phyloP scores from a whole-genome alignment of 2,113 vertebrate genomes.

The Tetrax tetrax region DNA sequence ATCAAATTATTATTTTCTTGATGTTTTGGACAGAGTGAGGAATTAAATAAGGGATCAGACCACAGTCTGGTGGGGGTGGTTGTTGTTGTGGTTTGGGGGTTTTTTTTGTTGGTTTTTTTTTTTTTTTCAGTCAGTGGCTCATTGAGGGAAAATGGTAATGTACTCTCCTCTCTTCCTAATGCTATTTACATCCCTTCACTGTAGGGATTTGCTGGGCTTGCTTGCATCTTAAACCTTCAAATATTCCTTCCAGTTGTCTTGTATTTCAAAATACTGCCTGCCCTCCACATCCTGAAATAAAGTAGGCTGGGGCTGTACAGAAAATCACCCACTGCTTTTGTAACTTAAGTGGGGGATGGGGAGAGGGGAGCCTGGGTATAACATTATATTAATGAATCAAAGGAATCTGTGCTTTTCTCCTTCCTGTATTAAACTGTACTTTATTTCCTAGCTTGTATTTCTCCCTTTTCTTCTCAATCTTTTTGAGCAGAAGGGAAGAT shows the following conservation, averaged over 20 bases:
- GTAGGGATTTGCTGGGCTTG: not conserved
- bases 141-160: not conserved
- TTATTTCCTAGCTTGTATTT: not conserved
- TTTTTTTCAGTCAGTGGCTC: not conserved
- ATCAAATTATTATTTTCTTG: not conserved
- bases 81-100: no score
- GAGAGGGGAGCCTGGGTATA: not conserved
- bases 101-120: no score
- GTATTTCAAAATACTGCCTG: not conserved
- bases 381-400: not conserved
- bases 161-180: not conserved
- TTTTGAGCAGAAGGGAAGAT: not conserved
- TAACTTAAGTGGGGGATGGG: not conserved
- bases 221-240: not conserved
- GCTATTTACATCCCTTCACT: not conserved
- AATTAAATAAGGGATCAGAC: not conserved
- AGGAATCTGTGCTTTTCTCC: not conserved
- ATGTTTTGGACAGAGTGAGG: not conserved
- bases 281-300: not conserved
- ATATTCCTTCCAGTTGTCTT: not conserved
- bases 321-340: not conserved
- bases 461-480: not conserved
- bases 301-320: not conserved
- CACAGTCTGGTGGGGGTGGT: no score
- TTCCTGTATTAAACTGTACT: not conserved